phyloP scores from a whole-genome alignment of 2,888 invertebrate genomes.

The Limnephilus marmoratus region DNA sequence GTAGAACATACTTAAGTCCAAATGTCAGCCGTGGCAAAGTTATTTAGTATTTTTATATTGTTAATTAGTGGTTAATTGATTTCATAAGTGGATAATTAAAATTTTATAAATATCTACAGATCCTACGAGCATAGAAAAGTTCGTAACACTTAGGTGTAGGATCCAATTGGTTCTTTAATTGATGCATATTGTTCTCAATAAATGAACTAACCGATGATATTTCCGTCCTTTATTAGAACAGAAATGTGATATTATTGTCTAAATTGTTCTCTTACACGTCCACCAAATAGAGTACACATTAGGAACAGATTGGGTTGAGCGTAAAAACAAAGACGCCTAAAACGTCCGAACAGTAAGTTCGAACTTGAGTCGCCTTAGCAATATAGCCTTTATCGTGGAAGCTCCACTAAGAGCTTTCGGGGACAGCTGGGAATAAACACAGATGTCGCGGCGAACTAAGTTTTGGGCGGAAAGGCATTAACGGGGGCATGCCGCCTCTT shows the following conservation, averaged over 20 bases:
- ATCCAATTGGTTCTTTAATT: background rate
- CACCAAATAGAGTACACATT: background rate
- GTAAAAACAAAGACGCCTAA: conserved; percentile 16
- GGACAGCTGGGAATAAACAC: conserved; percentile 63
- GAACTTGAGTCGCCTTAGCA: conserved; percentile 42
- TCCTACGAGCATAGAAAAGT: too few species aligned
- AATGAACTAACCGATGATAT: background rate
- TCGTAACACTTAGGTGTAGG: background rate
- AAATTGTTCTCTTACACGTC: background rate
- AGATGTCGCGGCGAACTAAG: conserved; percentile 64
- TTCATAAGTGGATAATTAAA: too few species aligned
- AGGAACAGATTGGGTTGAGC: conserved; percentile 2
- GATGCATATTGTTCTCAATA: background rate
- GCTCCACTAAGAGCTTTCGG: conserved; percentile 57
- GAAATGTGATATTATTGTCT: background rate
- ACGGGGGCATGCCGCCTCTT: conserved; percentile 38
- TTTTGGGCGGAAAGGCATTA: conserved; percentile 58
- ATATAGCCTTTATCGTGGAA: conserved; percentile 50
- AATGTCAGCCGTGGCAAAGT: too few species aligned
- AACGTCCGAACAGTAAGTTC: conserved; percentile 16
- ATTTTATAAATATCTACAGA: too few species aligned
- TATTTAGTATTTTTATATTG: too few species aligned
- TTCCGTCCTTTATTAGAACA: background rate
- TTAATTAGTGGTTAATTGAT: too few species aligned
- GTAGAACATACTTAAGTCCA: too few species aligned